A percentile compares a stretch with the other conserved stretches of the same genome.
Conservation (phyloP, 2,797 vertebrate genomes). For the Aphelocoma californica region DNA sequence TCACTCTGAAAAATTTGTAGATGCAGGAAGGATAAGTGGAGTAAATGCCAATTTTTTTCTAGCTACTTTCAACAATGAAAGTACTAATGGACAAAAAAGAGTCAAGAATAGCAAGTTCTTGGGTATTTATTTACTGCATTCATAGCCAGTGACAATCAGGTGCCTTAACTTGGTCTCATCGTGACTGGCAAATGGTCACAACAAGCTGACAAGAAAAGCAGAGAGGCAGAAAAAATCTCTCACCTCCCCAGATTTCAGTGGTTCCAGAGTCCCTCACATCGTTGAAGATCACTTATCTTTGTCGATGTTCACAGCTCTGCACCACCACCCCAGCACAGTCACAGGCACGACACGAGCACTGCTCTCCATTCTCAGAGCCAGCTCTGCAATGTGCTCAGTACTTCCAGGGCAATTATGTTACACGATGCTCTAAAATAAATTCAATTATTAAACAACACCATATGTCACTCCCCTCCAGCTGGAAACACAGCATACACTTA, state of each 20-base stretch:
- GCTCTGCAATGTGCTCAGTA: neutral
- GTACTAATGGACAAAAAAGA: neutral
- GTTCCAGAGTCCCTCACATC: neutral
- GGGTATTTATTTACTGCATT: neutral
- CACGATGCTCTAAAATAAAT: slow-evolving; percentile 37
- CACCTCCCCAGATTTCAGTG: neutral
- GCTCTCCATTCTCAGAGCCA: neutral
- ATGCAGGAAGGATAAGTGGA: neutral
- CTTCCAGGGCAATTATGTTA: slow-evolving; percentile 35
- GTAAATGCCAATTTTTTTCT: neutral
- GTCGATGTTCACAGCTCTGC: neutral
- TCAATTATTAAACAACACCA: slow-evolving; percentile 46
- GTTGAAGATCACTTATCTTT: neutral
- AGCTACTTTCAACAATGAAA: neutral
- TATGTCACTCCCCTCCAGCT: slow-evolving; percentile 47
- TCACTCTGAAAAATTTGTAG: neutral
- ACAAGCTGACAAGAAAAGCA: neutral
- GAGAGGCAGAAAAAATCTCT: neutral
- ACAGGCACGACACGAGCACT: neutral
- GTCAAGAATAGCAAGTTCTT: neutral
- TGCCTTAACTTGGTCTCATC: neutral
- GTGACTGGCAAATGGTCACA: neutral
- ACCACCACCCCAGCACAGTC: neutral
- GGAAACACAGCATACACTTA: neutral
- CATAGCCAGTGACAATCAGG: neutral